Base-by-base conservation (phyloP, 1,140 invertebrate species). In the Nomia melanderi region DNA sequence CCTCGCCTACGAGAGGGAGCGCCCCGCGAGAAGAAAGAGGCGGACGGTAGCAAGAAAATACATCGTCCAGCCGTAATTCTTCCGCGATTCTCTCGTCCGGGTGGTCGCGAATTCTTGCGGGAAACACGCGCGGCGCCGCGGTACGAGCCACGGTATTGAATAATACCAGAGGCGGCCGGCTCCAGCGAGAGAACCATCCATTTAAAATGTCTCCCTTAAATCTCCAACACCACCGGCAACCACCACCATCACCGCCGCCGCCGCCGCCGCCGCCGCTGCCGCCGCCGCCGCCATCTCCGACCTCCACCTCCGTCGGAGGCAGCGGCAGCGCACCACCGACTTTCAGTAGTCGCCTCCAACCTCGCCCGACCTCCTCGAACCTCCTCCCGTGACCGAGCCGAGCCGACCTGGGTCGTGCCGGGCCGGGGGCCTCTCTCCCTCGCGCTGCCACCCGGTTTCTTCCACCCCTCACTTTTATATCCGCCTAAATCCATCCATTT, bases 401-500 rank as follows among this genome's bases (percentile, higher is more conserved):
- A 53, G 81, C 3, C 3, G 33, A 36, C n/a, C n/a, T n/a, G n/a
- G n/a, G n/a, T n/a, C n/a, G n/a, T n/a, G n/a, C n/a, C n/a, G n/a
- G n/a, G n/a, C n/a, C n/a, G n/a, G n/a, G n/a, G 77, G 69, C 77
- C 83, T 62, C 81, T 14, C 12, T 17, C 79, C 79, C 54, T 77
- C 70, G 47, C 66, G 50, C 72, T 66, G 75, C 76, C 72, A 79
- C 77, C 78, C 20, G 47, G 66, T 82, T 79, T 78, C 75, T 78
- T 81, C 77, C 67, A 85, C 77, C 73, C 84, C 83, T 85, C 77
- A 86, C 83, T 86, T 85, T 87, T 88, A 88, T 89, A 89, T 88
- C 86, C 88, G 86, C 85, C 86, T 89, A 88, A 89, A 91, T 89
- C 89, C 88, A 91, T 90, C 89, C 89, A 90, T 91, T 90, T 90